phyloP scores from a whole-genome alignment of 1,140 invertebrate species.

The Whitmania pigra region DNA sequence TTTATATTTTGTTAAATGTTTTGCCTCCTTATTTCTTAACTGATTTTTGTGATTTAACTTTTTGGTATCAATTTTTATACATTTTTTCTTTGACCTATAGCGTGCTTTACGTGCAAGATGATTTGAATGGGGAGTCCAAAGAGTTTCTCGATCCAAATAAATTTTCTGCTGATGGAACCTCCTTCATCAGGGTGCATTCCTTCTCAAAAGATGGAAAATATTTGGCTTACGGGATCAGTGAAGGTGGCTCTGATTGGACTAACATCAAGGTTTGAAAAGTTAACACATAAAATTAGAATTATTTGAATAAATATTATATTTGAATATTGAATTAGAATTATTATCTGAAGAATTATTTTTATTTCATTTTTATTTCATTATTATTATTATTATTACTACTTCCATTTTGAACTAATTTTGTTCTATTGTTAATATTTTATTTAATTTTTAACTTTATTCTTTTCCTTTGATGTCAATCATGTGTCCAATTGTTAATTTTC shows the following conservation, averaged over 20 bases:
- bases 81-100: slow-evolving; percentile 45
- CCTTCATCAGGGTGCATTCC: slow-evolving; percentile 60
- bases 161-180: slow-evolving; percentile 81
- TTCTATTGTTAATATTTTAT: background rate
- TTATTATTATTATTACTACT: too few relatives aligned
- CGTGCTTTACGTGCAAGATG: slow-evolving; percentile 80
- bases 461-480: too few relatives aligned
- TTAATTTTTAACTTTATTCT: background rate
- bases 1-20: too few relatives aligned
- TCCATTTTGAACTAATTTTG: background rate
- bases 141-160: slow-evolving; percentile 92
- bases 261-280: slow-evolving; percentile 52
- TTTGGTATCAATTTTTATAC: too few relatives aligned
- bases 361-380: background rate
- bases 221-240: slow-evolving; percentile 79
- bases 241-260: slow-evolving; percentile 88
- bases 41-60: too few relatives aligned
- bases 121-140: slow-evolving; percentile 59
- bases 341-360: background rate
- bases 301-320: too few relatives aligned
- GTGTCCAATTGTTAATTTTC: too few relatives aligned
- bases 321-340: too few relatives aligned
- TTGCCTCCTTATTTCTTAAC: too few relatives aligned
- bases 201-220: slow-evolving; percentile 83
- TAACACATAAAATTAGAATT: background rate